Percentiles rank a stretch among this genome's conserved stretches.
Evolutionary conservation across 2,888 invertebrate species (phyloP).

Genomic region (Synanthedon formicaeformis): DNA sequence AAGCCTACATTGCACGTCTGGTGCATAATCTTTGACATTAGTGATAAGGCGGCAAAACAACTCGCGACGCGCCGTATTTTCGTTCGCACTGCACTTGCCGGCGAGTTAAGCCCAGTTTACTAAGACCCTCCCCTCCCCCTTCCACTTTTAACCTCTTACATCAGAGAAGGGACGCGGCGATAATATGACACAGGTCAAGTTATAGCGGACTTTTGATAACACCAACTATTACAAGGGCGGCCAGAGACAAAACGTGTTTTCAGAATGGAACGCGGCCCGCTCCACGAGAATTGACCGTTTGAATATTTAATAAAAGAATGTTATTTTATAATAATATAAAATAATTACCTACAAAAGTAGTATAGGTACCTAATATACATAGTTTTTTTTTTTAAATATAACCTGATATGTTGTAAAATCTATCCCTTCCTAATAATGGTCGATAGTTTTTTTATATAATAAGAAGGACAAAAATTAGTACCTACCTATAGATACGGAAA

Average conservation of each 20-base stretch:
- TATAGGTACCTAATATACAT: too few relatives aligned
- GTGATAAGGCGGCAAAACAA: constrained; percentile 71
- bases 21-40: constrained; percentile 36
- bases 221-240: constrained; percentile 71
- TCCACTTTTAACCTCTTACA: constrained; percentile 16
- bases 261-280: constrained; percentile 38
- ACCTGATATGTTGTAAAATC: too few relatives aligned
- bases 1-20: too few relatives aligned
- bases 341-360: too few relatives aligned
- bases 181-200: constrained; percentile 32
- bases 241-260: constrained; percentile 62
- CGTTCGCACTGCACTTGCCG: constrained; percentile 69
- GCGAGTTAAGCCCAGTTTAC: constrained; percentile 42
- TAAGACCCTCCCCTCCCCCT: constrained; percentile 37
- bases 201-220: constrained; percentile 54
- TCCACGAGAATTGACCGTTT: constrained; percentile 13
- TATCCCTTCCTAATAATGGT: too few relatives aligned
- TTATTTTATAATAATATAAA: too few relatives aligned
- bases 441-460: too few relatives aligned
- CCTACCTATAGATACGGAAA: too few relatives aligned
- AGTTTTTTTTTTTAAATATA: too few relatives aligned
- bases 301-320: too few relatives aligned
- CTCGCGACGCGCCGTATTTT: constrained; percentile 63
- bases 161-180: constrained; percentile 12
- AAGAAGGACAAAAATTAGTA: too few relatives aligned